Percentiles rank a stretch among this genome's conserved stretches.
Evolutionary conservation across 2,797 vertebrate genomes (phyloP).

Genomic region (Xenentodon cancila): DNA sequence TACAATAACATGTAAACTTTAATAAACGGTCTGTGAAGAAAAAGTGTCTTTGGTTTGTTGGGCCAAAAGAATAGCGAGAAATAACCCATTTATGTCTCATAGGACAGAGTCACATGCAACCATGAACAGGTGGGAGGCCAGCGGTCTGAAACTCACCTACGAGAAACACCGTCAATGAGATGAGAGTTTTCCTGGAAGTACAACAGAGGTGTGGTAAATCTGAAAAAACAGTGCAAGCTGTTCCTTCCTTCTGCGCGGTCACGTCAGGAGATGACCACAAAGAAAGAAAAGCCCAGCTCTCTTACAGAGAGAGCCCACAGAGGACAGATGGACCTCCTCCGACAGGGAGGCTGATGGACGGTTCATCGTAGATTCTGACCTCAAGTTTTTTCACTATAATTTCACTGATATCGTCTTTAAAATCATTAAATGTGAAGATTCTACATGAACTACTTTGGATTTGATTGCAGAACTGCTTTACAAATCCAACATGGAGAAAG

Average conservation of each 20-base stretch:
- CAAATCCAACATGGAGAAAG: slow-evolving; percentile 3
- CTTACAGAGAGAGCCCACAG: slow-evolving; percentile 3
- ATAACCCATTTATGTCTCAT: no score
- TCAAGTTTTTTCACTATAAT: background rate
- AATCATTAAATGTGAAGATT: slow-evolving; percentile 4
- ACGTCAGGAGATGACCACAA: slow-evolving; percentile 10
- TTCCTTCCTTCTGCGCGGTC: background rate
- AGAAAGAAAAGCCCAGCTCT: slow-evolving; percentile 25
- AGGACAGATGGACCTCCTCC: slow-evolving; percentile 9
- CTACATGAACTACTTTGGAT: slow-evolving; percentile 5
- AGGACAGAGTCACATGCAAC: no score
- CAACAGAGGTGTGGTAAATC: no score
- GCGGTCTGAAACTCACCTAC: no score
- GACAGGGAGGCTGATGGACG: slow-evolving; percentile 13
- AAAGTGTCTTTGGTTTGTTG: no score
- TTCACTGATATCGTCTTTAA: slow-evolving; percentile 2
- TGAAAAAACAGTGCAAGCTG: slow-evolving; percentile 3
- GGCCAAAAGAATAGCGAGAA: no score
- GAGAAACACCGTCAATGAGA: no score
- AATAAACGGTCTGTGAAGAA: no score
- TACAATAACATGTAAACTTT: no score
- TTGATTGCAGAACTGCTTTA: slow-evolving; percentile 3
- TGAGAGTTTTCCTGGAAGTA: no score
- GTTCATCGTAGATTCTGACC: slow-evolving; percentile 22
- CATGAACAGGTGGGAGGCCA: no score